These are phyloP conservation scores for Amniataba percoides DNA, from an alignment of 2,797 vertebrate species.

Conservation along the genomic window DNA sequence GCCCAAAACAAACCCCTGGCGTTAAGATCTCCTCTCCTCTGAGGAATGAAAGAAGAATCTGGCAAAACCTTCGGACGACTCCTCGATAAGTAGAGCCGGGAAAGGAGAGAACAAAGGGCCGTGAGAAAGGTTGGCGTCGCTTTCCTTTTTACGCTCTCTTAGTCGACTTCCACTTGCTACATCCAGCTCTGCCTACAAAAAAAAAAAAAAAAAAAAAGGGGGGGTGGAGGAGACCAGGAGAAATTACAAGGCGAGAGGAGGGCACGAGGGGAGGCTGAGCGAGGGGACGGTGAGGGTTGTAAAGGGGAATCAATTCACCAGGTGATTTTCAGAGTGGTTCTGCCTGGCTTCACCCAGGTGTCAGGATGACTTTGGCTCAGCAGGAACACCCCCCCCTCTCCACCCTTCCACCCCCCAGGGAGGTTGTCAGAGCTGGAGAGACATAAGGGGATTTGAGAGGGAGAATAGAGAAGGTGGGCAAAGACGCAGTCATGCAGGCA, in stretches of 20 bases:
- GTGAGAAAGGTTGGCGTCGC: constrained; percentile 6
- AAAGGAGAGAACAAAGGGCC: not conserved
- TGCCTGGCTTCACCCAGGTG: constrained; percentile 68
- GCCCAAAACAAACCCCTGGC: not conserved
- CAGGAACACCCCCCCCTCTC: not conserved
- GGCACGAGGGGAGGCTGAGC: not conserved
- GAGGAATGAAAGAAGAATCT: constrained; percentile 28
- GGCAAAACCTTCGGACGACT: constrained; percentile 26
- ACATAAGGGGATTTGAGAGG: constrained; percentile 54
- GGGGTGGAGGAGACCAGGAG: not conserved
- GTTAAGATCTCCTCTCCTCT: constrained; percentile 1
- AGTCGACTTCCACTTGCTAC: constrained; percentile 11
- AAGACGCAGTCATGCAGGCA: constrained; percentile 62
- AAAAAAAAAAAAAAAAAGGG: no score
- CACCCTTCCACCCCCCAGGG: constrained; percentile 19
- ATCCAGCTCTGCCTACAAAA: constrained; percentile 10
- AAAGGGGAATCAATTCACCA: constrained; percentile 53
- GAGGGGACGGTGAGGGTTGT: constrained; percentile 19
- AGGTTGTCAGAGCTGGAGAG: constrained; percentile 51
- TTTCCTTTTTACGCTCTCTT: not conserved
- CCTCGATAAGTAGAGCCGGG: constrained; percentile 14
- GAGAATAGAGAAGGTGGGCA: constrained; percentile 48
- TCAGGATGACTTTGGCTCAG: constrained; percentile 71
- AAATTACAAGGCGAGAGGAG: not conserved
- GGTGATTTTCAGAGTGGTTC: constrained; percentile 71